Evolutionary conservation across 2,113 vertebrate genomes (phyloP), one percentile per base, ranked within the genome.

Genomic region (Lepus americanus): DNA sequence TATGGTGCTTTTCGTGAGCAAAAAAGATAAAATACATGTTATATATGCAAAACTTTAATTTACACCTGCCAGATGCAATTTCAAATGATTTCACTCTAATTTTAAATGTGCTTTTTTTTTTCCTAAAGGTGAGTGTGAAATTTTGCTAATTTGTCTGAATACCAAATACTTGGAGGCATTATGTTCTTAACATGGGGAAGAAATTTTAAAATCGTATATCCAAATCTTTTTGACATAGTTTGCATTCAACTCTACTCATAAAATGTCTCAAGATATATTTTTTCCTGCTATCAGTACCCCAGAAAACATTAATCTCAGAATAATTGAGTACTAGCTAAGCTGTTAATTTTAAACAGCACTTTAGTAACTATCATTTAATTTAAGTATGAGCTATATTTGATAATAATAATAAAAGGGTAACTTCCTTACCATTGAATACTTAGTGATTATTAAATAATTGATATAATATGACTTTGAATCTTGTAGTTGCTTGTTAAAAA

Each of bases 291-390:
- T 27, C 93, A 76, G 83, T 73, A 97, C 91, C 90, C 92, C 97
- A 97, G 95, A 96, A 95, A 97, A 82, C 83, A 97, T 98, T 97
- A 98, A 97, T 98, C 96, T 97, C 67, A 92, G 70, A 97, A 95
- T 97, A 98, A 98, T 93, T 96, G 94, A 97, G 96, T 92, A 97
- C 87, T 97, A 61, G 69, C 92, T 97, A 96, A 94, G 72, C 79
- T 96, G 94, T 98, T 98, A 96, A 98, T 92, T 98, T 97, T 97
- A 98, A 98, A 95, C 97, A 96, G 96, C 87, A 97, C 14, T 78
- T 97, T 98, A 97, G 89, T 96, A 98, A 90, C 91, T 98, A 96
- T 94, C 98, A 97, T 95, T 97, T 97, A 98, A 98, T 97, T 97
- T 95, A 97, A 96, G 89, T 80, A 95, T 89, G 94, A 97, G 55